Evolutionary conservation across 2,888 invertebrate species (phyloP).

Genomic region (Catotricha subobsoleta): DNA sequence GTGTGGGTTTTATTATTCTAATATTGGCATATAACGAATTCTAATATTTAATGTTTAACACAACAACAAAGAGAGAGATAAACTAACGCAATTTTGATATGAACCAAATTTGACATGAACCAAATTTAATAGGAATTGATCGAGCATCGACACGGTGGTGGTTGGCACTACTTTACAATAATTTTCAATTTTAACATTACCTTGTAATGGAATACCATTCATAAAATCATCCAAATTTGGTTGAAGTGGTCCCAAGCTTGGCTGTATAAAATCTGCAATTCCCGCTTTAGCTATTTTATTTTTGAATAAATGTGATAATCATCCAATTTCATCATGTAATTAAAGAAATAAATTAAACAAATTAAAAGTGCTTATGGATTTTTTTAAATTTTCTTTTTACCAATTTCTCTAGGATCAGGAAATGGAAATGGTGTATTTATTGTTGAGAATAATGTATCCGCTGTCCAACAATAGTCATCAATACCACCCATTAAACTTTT

Average conservation of each 20-base stretch:
- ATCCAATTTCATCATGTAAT: too few species aligned
- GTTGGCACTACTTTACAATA: too few species aligned
- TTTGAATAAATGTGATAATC: too few species aligned
- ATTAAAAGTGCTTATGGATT: too few species aligned
- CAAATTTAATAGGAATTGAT: too few species aligned
- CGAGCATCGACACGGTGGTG: too few species aligned
- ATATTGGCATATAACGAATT: neutral
- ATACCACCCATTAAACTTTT: conserved; percentile 23
- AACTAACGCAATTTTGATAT: too few species aligned
- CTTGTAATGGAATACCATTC: conserved; percentile 73
- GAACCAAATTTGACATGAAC: too few species aligned
- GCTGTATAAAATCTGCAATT: conserved; percentile 94
- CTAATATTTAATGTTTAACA: too few species aligned
- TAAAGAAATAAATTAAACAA: neutral
- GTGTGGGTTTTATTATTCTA: conserved; percentile 3
- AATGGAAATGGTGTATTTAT: conserved; percentile 70
- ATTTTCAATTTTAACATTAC: too few species aligned
- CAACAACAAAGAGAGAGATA: too few species aligned
- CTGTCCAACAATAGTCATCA: conserved; percentile 36
- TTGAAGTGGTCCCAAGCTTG: conserved; percentile 89
- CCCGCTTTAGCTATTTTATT: conserved; percentile 45
- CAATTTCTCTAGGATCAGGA: conserved; percentile 91
- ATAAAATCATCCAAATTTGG: conserved; percentile 92
- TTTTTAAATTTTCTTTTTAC: too few species aligned
- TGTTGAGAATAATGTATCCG: conserved; percentile 78